Conservation (phyloP, 53 echinoderm and acorn worm genomes). For the Echinarachnius parma region DNA sequence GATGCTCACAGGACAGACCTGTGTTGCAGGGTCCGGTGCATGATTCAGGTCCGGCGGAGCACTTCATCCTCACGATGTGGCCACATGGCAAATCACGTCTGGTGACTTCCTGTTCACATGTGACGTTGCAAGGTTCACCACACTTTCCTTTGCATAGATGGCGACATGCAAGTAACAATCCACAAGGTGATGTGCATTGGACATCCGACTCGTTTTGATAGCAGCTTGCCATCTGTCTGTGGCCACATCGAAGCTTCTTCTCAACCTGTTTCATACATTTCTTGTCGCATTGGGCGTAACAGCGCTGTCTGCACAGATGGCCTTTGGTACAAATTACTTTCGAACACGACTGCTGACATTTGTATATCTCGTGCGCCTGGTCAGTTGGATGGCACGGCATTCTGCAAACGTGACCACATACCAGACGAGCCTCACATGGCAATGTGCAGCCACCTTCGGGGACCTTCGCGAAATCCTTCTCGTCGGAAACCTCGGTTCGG, state of each 20-base stretch:
- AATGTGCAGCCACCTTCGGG: slow-evolving; percentile 71
- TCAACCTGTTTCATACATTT: not conserved
- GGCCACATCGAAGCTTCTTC: slow-evolving; percentile 11
- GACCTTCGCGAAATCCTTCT: slow-evolving; percentile 59
- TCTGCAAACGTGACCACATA: slow-evolving; percentile 69
- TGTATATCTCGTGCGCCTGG: slow-evolving; percentile 50
- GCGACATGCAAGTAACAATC: not conserved
- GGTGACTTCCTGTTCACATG: not conserved
- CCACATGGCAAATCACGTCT: slow-evolving; percentile 20
- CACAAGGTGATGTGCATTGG: slow-evolving; percentile 5
- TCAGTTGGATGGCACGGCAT: slow-evolving; percentile 65
- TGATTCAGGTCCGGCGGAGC: slow-evolving; percentile 30
- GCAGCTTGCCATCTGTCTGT: slow-evolving; percentile 11
- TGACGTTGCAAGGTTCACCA: slow-evolving; percentile 10
- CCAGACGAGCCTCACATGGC: slow-evolving; percentile 59
- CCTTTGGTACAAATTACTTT: slow-evolving; percentile 38
- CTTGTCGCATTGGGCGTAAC: slow-evolving; percentile 51
- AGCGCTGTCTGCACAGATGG: slow-evolving; percentile 51
- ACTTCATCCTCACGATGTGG: slow-evolving; percentile 31
- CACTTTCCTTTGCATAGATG: slow-evolving; percentile 22
- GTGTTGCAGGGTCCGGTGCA: slow-evolving; percentile 30
- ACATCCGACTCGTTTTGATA: slow-evolving; percentile 6
- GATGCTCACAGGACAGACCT: slow-evolving; percentile 60
- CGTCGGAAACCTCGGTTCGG: slow-evolving; percentile 36
- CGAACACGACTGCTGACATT: slow-evolving; percentile 56